Base-by-base conservation (phyloP, 2,888 invertebrate genomes). In the Tipula unca region DNA sequence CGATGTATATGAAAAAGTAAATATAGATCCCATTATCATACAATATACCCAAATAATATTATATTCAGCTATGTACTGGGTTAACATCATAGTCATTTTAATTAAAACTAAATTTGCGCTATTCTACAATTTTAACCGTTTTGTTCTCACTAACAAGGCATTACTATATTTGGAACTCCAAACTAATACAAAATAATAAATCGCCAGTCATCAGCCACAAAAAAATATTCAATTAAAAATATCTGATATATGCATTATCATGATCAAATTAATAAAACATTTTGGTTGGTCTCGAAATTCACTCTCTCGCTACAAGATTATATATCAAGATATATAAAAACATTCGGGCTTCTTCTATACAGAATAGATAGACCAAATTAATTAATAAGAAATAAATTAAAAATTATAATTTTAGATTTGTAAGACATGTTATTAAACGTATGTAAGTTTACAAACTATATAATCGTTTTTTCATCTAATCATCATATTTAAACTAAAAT, bases 381-480 rank as follows among this genome's bases (percentile, higher is more conserved):
- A 69, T 69, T 69, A 69, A 69, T 69, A 69, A 69, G 69, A 69
- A 69, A 69, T 69, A 69, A 69, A 69, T 69, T 69, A 69, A 69
- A 69, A 69, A 69, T 69, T 69, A 69, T 69, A 69, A 69, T 25
- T 69, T 25, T 69, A 69, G 69, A 69, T 69, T 69, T 69, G 69
- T 69, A 69, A 69, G 69, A 69, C 69, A 69, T 69, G 69, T 69
- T 69, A 25, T 69, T 69, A 25, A 69, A 69, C 69, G 25, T 69
- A 69, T 69, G 69, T 69, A 69, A 69, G 69, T 69, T 69, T 25
- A 69, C 69, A 69, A 69, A 69, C 69, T 69, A 69, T 25, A 69
- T 25, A 25, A 25, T 69, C 25, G 5, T 25, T 69, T 69, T 69
- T 69, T 69, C 10, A 25, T 69, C 25, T 69, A 69, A 69, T 69